Evolutionary conservation across 2,113 vertebrate genomes (phyloP), one percentile per base, ranked within the genome.

Genomic region (Limnothrissa miodon): DNA sequence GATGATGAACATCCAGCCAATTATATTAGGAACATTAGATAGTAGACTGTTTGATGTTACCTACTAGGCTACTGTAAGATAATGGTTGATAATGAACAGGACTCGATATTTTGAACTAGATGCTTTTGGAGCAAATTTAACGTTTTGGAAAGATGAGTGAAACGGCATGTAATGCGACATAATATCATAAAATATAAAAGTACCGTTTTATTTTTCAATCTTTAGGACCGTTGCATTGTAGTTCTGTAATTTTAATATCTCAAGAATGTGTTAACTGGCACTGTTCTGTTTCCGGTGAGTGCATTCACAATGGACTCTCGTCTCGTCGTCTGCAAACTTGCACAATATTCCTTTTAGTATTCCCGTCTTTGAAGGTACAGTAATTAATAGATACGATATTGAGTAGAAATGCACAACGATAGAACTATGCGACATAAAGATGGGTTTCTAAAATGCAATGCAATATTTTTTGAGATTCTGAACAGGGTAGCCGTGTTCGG

Each of bases 321-420:
- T 74, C 66, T 74, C 66, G 66, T 74, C 66, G 66, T 74, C 66
- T 74, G 66, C 66, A 74, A 74, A 74, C 66, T 74, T 74, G 66
- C 66, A 74, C 66, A 74, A 74, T 36, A 33, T 74, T 74, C 66
- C 11, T 11, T 36, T 1, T 2, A 74, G 29, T 74, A 36, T 74
- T 33, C 4, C 15, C 66, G 66, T 74, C 66, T 74, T 74, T 74
- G 66, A 74, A 74, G 66, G 29, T 74, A 74, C 66, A 74, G 33
- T 74, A 74, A 74, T 74, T 33, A 39, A 39, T 74, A 33, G 25
- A 11, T 36, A 17, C 11, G 0, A 10, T 15, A 36, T 36, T 33
- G 13, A 74, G 0, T 33, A 74, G 66, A 74, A 62, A 74, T 74
- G 66, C 66, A 74, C 36, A 4, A 33, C 66, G 33, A 33, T 36